Evolutionary conservation across 2,113 vertebrate genomes (phyloP).

Genomic region (Ammospiza nelsoni): DNA sequence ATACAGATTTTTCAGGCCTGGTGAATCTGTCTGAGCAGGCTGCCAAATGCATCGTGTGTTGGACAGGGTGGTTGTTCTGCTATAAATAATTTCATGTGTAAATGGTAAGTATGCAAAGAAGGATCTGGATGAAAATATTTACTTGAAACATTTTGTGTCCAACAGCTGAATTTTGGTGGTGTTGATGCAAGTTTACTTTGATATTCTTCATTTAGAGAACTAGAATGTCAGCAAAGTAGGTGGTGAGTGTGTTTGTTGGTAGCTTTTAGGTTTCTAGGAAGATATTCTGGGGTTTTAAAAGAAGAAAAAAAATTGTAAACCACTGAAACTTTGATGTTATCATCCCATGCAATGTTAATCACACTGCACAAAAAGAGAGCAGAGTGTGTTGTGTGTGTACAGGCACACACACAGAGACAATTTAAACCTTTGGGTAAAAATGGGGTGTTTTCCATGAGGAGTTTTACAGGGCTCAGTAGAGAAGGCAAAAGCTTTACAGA

Average conservation of each 20-base stretch:
- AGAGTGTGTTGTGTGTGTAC: neutral
- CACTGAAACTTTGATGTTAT: neutral
- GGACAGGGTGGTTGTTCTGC: neutral
- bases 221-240: neutral
- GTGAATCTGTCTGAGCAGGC: neutral
- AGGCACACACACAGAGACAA: fast-evolving
- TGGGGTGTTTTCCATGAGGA: neutral
- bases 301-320: neutral
- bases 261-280: neutral
- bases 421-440: neutral
- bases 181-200: neutral
- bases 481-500: neutral
- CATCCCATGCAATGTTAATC: neutral
- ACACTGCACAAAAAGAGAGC: neutral
- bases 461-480: neutral
- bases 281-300: neutral
- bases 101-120: conserved; percentile 27
- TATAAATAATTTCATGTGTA: neutral
- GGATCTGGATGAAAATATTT: neutral
- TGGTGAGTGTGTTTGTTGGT: neutral
- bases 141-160: neutral
- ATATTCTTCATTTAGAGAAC: neutral
- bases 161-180: neutral
- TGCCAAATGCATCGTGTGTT: neutral
- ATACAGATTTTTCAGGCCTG: neutral